Evolutionary conservation across 2,888 invertebrate genomes (phyloP), one percentile per base, ranked within the genome.

Genomic region (Epirrhoe alternata): DNA sequence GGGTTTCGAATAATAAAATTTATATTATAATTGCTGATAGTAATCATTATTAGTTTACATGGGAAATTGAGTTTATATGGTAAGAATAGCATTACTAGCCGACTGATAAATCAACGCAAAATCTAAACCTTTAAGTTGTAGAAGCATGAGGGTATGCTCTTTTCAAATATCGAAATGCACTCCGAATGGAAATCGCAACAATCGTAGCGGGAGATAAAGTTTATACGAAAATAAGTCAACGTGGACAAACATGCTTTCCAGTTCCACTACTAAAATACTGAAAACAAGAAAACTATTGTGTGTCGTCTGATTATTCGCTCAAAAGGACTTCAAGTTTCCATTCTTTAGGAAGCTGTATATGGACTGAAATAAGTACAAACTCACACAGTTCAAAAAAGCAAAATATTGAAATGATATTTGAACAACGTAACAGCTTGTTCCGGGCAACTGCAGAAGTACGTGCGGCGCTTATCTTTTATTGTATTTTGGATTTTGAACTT

Each of bases 341-440:
- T 16, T 57, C 33, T 47, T 31, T 16, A 12, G 12, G 51, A 30
- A 51, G 57, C 47, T 49, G 14, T 47, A 47, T 30, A 56, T 31
- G 56, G 31, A 47, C 7, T 51, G 6, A 30, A 59, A 38, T 38
- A 51, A 59, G 17, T 14, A 51, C 30, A 38, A 30, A 42, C 42
- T 47, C 35, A 14, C 24, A 24, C 17, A 54, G 38, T 8, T 12
- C 7, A 51, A 33, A 33, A 56, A 51, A 55, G 35, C 24, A 54
- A 47, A 57, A 58, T 58, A 53, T 53, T 35, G 51, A 52, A 58
- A 64, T 58, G 47, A 54, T 59, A 53, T 59, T 64, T 64, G 63
- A 63, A 63, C 51, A 52, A 38, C 30, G 64, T 59, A 54, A 59
- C 64, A 59, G 59, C 64, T 64, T 59, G 58, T 42, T 33, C 52